A percentile compares a stretch with the other conserved stretches of the same genome.
phyloP scores from a whole-genome alignment of 2,113 vertebrate species.

The Pungitius pungitius region DNA sequence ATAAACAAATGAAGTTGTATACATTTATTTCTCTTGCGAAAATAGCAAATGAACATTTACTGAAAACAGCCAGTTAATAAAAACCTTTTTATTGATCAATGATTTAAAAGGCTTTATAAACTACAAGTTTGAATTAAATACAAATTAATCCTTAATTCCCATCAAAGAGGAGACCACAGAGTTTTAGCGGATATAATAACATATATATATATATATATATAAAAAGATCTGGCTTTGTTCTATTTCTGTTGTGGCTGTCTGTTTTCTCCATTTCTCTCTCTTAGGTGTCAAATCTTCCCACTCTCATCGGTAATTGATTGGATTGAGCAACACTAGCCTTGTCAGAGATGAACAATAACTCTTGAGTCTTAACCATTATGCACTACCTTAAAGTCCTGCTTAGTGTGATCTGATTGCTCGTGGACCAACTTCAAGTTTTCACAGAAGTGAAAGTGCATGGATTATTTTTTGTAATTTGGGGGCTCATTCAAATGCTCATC shows the following conservation, averaged over 20 bases:
- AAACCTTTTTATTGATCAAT: neutral
- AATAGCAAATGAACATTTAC: constrained; percentile 11
- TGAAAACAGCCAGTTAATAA: neutral
- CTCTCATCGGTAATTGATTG: constrained; percentile 18
- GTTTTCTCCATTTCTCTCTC: neutral
- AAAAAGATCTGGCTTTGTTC: neutral
- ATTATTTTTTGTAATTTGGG: neutral
- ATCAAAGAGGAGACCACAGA: neutral
- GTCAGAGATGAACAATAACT: constrained; percentile 11
- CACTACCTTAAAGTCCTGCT: neutral
- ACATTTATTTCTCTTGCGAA: neutral
- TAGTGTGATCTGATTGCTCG: constrained; percentile 6
- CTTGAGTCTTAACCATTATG: neutral
- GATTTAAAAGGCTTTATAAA: neutral
- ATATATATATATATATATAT: too few species aligned
- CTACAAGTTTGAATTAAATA: constrained; percentile 5
- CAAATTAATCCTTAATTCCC: neutral
- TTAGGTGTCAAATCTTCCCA: constrained; percentile 14
- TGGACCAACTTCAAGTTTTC: neutral
- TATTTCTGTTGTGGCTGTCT: neutral
- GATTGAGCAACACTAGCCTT: constrained; percentile 3
- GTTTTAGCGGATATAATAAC: neutral
- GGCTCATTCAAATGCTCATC: neutral
- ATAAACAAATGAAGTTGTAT: neutral
- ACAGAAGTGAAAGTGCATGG: neutral